phyloP scores from a whole-genome alignment of 2,888 invertebrate genomes.

The Proisotoma minuta region DNA sequence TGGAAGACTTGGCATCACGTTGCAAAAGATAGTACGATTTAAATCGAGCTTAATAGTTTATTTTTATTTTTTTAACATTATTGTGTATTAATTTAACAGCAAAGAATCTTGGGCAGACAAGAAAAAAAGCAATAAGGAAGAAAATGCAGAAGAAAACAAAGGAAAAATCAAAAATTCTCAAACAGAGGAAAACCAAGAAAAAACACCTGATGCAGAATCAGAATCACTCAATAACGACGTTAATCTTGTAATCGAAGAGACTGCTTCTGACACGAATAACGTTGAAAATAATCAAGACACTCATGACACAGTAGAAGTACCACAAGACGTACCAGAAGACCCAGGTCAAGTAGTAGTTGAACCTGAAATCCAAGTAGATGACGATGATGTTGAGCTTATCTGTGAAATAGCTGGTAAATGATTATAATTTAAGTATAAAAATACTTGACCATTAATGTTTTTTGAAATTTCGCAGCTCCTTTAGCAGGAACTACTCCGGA shows the following conservation, averaged over 20 bases:
- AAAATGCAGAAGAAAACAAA: not conserved
- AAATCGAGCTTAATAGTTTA: not conserved
- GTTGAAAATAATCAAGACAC: too few relatives aligned
- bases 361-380: not conserved
- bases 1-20: slow-evolving; percentile 18
- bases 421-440: not conserved
- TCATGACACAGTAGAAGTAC: not conserved
- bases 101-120: slow-evolving; percentile 1
- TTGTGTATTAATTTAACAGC: not conserved
- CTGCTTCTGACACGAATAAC: too few relatives aligned
- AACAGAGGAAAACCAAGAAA: not conserved
- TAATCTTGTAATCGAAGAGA: too few relatives aligned
- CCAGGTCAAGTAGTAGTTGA: too few relatives aligned
- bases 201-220: not conserved
- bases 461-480: too few relatives aligned
- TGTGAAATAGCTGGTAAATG: too few relatives aligned
- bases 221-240: not conserved
- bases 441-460: not conserved
- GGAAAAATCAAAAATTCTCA: not conserved
- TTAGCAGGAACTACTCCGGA: too few relatives aligned
- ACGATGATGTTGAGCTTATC: too few relatives aligned
- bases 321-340: too few relatives aligned
- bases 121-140: slow-evolving; percentile 3
- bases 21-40: slow-evolving; percentile 25
- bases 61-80: not conserved